These are phyloP conservation scores for Siphonodentalium dalli DNA, from an alignment of 2,888 invertebrate species.

Conservation along the genomic window DNA sequence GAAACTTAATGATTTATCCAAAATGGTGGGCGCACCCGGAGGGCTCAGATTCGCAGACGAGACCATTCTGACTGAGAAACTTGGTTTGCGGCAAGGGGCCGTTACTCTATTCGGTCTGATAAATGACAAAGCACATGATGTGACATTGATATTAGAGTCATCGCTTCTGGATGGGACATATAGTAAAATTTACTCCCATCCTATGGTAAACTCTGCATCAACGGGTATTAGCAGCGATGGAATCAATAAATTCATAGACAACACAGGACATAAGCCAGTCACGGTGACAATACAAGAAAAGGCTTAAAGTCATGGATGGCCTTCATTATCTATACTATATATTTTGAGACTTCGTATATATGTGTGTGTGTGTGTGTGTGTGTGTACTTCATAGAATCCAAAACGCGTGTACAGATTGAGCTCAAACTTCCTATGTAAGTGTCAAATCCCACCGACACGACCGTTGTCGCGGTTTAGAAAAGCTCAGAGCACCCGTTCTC, in stretches of 20 bases:
- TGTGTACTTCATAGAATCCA: no score
- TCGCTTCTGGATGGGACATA: slow-evolving; percentile 44
- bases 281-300: no score
- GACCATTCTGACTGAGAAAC: slow-evolving; percentile 46
- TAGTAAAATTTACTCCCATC: slow-evolving; percentile 56
- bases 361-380: no score
- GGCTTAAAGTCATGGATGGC: no score
- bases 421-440: no score
- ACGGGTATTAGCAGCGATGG: slow-evolving; percentile 42
- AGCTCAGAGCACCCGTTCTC: no score
- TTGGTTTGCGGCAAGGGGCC: slow-evolving; percentile 62
- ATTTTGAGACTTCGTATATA: no score
- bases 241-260: slow-evolving; percentile 42
- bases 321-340: no score
- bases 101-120: slow-evolving; percentile 62
- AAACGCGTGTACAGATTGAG: no score
- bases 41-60: slow-evolving; percentile 63
- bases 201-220: slow-evolving; percentile 58
- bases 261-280: slow-evolving; percentile 47
- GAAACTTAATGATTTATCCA: slow-evolving; percentile 57
- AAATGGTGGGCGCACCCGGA: slow-evolving; percentile 53
- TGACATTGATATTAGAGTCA: slow-evolving; percentile 52
- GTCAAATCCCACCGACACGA: no score
- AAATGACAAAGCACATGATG: slow-evolving; percentile 55
- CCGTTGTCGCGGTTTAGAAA: no score